Evolutionary conservation across 2,113 vertebrate species (phyloP).

Genomic region (Leucopsar rothschildi): DNA sequence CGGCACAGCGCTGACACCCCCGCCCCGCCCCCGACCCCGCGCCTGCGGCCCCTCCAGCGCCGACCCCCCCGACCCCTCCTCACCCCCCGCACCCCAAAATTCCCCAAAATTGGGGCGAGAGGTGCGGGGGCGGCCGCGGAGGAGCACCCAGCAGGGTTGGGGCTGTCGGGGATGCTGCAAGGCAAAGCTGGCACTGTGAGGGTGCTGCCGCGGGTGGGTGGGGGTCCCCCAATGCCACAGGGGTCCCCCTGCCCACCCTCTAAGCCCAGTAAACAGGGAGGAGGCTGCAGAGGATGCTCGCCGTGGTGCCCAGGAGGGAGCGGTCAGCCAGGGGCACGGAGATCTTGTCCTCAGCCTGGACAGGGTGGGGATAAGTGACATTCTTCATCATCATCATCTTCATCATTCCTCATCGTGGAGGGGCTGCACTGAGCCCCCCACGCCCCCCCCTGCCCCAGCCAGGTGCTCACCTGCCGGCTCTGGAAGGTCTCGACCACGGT

Average conservation of each 20-base stretch:
- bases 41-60: no score
- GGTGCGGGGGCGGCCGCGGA: fast-evolving
- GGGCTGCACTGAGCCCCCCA: fast-evolving
- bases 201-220: neutral
- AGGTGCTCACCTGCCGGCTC: slow-evolving; percentile 38
- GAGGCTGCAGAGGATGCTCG: slow-evolving; percentile 66
- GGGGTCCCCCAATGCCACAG: neutral
- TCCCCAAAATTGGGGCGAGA: neutral
- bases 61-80: neutral
- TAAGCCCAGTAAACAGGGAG: slow-evolving; percentile 68
- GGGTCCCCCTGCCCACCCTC: neutral
- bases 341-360: neutral
- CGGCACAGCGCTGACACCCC: neutral
- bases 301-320: slow-evolving; percentile 59
- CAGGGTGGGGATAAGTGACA: neutral
- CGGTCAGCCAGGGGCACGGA: neutral
- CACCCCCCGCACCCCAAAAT: neutral
- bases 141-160: neutral
- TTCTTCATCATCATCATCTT: neutral
- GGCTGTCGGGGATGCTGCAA: neutral
- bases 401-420: neutral
- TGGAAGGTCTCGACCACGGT: slow-evolving; percentile 34
- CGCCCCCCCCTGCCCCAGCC: neutral
- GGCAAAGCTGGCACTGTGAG: neutral
- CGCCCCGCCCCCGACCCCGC: neutral